Conservation (phyloP, 1,140 invertebrate genomes). For the Atta cephalotes region DNA sequence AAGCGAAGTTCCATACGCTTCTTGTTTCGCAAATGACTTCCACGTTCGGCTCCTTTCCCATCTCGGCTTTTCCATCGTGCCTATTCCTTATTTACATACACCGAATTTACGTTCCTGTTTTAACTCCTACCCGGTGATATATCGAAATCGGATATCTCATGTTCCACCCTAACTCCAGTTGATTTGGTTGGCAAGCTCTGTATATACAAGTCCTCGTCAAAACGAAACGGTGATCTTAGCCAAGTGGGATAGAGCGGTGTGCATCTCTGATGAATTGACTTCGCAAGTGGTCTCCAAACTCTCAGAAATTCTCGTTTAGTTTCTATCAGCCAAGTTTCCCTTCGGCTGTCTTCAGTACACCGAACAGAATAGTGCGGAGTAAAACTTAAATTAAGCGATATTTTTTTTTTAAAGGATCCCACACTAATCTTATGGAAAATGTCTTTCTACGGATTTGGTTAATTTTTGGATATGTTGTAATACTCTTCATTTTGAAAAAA, state of each 20-base stretch:
- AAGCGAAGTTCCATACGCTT: constrained; percentile 30
- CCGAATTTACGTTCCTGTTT: constrained; percentile 55
- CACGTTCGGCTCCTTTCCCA: background rate
- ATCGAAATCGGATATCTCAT: constrained; percentile 52
- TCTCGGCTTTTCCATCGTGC: background rate
- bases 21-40: constrained; percentile 33
- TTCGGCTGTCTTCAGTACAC: background rate
- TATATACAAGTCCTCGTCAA: constrained; percentile 28
- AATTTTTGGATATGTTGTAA: too few relatives aligned
- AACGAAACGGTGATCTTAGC: constrained; percentile 30
- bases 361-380: background rate
- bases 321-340: constrained; percentile 25
- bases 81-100: constrained; percentile 32
- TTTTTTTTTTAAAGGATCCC: background rate
- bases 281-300: background rate
- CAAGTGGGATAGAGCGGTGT: constrained; percentile 28
- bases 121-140: constrained; percentile 33
- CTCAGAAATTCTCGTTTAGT: constrained; percentile 30
- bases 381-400: constrained; percentile 10
- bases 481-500: too few relatives aligned
- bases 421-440: too few relatives aligned
- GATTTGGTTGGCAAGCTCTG: constrained; percentile 48
- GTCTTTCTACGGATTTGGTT: too few relatives aligned
- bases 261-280: constrained; percentile 40
- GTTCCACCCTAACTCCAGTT: constrained; percentile 2